Evolutionary conservation across 2,797 vertebrate species (phyloP), one percentile per base, ranked within the genome.

Genomic region (Clarias platycephalus): DNA sequence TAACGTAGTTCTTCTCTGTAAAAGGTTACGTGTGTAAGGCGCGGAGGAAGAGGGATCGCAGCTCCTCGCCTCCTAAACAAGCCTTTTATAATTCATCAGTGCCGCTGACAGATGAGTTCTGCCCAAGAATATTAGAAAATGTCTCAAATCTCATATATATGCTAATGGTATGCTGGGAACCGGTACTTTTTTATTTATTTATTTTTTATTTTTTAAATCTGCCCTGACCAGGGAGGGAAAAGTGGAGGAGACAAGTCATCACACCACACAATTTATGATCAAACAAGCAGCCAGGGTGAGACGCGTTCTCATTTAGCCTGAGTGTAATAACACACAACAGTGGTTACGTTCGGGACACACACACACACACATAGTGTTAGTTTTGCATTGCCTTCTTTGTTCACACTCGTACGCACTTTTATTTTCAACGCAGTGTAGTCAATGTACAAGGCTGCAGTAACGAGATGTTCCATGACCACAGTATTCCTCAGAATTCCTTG

Each of bases 71-170:
- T 89, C 88, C 95, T 94, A 98, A 99, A 98, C 96, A 98, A 98
- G 96, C 95, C 96, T 98, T 99, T 98, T 98, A 97, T 98, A 99
- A 99, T 98, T 98, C 97, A 99, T 99, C 98, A 98, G 95, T 94
- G 95, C 95, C 72, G 94, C 95, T 99, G 98, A 98, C 98, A 99
- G 97, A 99, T 97, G 97, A 98, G 97, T 98, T 97, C 96, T 97
- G 97, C 96, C 95, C 94, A 94, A 98, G 97, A 99, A 99, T 99
- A 99, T 99, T 98, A 99, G 96, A 99, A 99, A 98, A 99, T 98
- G 97, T 98, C 98, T 98, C 97, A 97, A 97, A 99, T 99, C 98
- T 99, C 97, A 99, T 99, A 99, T 99, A 99, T 99, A 99, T 99
- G 98, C 98, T 99, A 99, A 99, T 99, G 93, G 96, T 98, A 98